Percentiles rank a stretch among this genome's conserved stretches.
phyloP scores from a whole-genome alignment of 1,140 invertebrate species.

The Anoplolepis gracilipes region DNA sequence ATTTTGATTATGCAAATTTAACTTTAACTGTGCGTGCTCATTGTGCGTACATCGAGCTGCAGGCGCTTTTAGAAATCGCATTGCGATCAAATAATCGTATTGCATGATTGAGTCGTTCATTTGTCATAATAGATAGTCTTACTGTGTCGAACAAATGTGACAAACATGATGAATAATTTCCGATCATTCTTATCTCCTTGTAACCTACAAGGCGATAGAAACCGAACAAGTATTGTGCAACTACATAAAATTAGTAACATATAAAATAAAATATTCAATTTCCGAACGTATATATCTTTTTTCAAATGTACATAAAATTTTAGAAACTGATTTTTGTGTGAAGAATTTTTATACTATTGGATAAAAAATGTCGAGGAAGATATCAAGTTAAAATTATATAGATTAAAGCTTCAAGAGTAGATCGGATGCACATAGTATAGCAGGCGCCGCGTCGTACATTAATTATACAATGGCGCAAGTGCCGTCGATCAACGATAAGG shows the following conservation, averaged over 20 bases:
- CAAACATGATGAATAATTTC: constrained; percentile 1
- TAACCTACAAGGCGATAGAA: not conserved
- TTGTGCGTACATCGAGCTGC: not conserved
- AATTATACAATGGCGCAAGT: not conserved
- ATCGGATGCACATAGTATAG: not conserved
- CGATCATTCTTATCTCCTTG: not conserved
- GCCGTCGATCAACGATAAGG: constrained; percentile 61
- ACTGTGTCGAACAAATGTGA: not conserved
- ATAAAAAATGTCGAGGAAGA: not conserved
- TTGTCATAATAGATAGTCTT: not conserved
- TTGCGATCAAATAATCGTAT: not conserved
- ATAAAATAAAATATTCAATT: constrained; percentile 9
- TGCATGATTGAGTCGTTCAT: not conserved
- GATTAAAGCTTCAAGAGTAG: not conserved
- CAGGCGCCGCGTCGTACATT: no score
- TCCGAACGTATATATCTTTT: not conserved
- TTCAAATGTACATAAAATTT: not conserved
- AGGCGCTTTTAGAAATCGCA: constrained; percentile 30
- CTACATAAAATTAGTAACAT: not conserved
- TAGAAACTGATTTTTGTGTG: not conserved
- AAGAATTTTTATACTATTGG: not conserved
- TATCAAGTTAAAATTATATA: not conserved
- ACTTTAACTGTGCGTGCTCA: constrained; percentile 7
- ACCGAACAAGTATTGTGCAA: not conserved
- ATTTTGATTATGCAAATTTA: constrained; percentile 38